Evolutionary conservation across 2,888 invertebrate genomes (phyloP), one percentile per base, ranked within the genome.

Genomic region (Xanthostigma xanthostigma): DNA sequence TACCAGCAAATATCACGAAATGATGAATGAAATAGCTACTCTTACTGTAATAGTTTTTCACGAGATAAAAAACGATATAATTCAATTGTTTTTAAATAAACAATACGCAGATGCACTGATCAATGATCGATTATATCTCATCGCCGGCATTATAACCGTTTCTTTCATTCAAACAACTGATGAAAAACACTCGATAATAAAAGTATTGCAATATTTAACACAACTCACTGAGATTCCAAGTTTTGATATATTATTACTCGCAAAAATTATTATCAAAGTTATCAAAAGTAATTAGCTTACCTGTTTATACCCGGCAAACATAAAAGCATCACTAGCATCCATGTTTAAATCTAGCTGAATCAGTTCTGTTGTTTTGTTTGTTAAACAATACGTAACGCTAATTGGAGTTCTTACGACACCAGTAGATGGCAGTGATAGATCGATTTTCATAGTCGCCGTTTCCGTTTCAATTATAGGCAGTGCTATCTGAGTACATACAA

Each of bases 231-330:
- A 46, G 3, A 38, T 14, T 45, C 43, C 36, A 34, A 2, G 8
- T 14, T 34, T 12, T 38, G 36, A 36, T 12, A 42, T 36, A 37
- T 35, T 13, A 39, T 42, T 35, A 44, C 27, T 27, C 1, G 27
- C 27, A 27, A 27, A 36, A 39, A 41, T 48, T 27, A 27, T 36
- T 36, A 45, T 40, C 35, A 42, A 50, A 13, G 33, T 40, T 40
- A 41, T 33, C 4, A 43, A 40, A 41, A n/a, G 14, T 9, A 11
- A 38, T 14, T 14, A 17, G 44, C 51, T 50, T 60, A 85, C 84
- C 74, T 92, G 89, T 69, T 90, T 93, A 61, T 92, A 90, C 2
- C 95, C 95, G 51, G 94, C 83, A 69, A 91, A 94, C 85, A 95
- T 93, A 64, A 95, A 95, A 39, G 85, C 86, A 64, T 95, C 93